Evolutionary conservation across 1,140 invertebrate genomes (phyloP).

Genomic region (Drosophila rufa): DNA sequence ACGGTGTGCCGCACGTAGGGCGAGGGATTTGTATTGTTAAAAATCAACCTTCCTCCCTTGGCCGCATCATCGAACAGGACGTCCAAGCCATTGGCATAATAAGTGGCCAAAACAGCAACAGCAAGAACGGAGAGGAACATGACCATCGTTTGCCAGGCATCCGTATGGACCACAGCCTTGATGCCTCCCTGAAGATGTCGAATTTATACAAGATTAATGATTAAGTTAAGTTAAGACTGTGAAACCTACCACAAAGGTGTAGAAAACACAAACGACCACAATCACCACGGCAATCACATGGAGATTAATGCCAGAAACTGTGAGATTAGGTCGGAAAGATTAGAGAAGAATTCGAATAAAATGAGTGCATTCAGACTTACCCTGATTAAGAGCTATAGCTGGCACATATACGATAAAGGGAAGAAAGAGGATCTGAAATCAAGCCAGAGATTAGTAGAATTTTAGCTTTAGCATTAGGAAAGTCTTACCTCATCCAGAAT

Average conservation of each 20-base stretch:
- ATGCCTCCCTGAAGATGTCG: slow-evolving; percentile 87
- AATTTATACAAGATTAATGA: background rate
- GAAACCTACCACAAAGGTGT: slow-evolving; percentile 90
- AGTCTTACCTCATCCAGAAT: slow-evolving; percentile 88
- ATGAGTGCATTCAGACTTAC: slow-evolving; percentile 86
- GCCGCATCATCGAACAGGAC: slow-evolving; percentile 87
- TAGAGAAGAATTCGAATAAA: slow-evolving; percentile 3
- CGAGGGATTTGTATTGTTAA: slow-evolving; percentile 86
- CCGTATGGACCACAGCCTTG: slow-evolving; percentile 94
- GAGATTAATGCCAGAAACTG: slow-evolving; percentile 94
- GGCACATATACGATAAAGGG: slow-evolving; percentile 96
- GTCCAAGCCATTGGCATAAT: slow-evolving; percentile 88
- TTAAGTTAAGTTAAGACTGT: background rate
- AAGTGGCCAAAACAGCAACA: slow-evolving; percentile 89
- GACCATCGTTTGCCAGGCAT: slow-evolving; percentile 92
- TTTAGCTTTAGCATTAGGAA: background rate
- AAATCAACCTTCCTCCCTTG: slow-evolving; percentile 87
- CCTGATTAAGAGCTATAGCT: slow-evolving; percentile 95
- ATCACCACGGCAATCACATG: slow-evolving; percentile 92
- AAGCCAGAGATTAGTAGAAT: background rate
- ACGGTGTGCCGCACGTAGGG: slow-evolving; percentile 90
- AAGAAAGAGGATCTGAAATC: slow-evolving; percentile 93
- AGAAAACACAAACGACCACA: slow-evolving; percentile 94
- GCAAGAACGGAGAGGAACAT: slow-evolving; percentile 91
- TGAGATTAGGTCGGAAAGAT: slow-evolving; percentile 69